Evolutionary conservation across 2,888 invertebrate genomes (phyloP).

Genomic region (Odontomyia ornata): DNA sequence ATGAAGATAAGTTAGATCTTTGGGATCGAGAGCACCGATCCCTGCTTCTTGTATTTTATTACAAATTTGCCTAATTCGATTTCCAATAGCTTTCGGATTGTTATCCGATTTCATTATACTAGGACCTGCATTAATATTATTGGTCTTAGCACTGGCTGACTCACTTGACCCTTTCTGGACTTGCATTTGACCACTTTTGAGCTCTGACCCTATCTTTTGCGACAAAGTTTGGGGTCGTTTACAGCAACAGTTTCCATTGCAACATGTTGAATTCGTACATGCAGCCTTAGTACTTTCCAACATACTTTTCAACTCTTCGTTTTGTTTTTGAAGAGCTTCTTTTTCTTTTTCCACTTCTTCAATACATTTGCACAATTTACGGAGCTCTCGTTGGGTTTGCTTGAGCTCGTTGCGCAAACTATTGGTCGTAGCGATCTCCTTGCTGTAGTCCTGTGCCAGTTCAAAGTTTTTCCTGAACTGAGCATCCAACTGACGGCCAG

Average conservation of each 20-base stretch:
- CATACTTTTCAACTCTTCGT: neutral
- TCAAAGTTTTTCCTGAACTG: conserved; percentile 2
- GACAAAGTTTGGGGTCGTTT: neutral
- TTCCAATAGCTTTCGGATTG: neutral
- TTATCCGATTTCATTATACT: neutral
- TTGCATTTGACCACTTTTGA: neutral
- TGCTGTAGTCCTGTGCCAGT: conserved; percentile 9
- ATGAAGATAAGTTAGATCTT: conserved; percentile 59
- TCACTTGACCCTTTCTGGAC: neutral
- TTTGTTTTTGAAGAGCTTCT: neutral
- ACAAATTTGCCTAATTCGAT: conserved; percentile 54
- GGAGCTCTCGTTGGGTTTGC: conserved; percentile 12
- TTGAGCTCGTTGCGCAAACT: neutral
- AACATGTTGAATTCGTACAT: neutral
- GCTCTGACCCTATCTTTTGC: neutral
- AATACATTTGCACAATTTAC: conserved; percentile 30
- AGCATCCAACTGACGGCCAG: neutral
- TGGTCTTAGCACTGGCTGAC: neutral
- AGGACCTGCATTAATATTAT: neutral
- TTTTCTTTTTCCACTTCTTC: conserved; percentile 19
- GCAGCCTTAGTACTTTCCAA: neutral
- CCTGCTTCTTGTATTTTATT: conserved; percentile 59
- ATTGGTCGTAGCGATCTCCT: conserved; percentile 10
- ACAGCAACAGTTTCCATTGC: neutral
- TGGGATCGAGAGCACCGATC: conserved; percentile 55